Evolutionary conservation across 1,140 invertebrate species (phyloP).

Genomic region (Lepidurus apus): DNA sequence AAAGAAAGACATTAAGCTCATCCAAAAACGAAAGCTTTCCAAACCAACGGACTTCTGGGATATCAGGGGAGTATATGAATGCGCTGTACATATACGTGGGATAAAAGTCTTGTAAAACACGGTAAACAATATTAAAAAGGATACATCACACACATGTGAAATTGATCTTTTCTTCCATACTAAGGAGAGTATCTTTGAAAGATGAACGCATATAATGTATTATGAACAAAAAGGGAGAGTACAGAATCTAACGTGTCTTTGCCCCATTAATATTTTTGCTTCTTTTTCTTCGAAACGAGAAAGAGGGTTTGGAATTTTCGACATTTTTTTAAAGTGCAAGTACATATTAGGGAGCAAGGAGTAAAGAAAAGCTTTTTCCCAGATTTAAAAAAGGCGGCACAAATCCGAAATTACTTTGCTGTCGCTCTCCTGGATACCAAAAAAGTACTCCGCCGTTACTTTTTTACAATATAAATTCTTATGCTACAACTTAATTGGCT

Average conservation of each 20-base stretch:
- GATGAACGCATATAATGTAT: too few species aligned
- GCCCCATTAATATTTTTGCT: not conserved
- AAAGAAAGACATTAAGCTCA: conserved; percentile 20
- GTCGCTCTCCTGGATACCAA: not conserved
- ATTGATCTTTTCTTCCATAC: not conserved
- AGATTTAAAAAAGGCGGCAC: not conserved
- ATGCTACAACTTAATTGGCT: too few species aligned
- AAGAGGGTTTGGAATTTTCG: not conserved
- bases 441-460: not conserved
- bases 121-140: not conserved
- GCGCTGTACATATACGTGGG: not conserved
- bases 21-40: not conserved
- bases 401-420: not conserved
- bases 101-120: not conserved
- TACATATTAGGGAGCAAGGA: not conserved
- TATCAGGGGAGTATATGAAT: not conserved
- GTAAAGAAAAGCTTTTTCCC: not conserved
- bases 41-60: not conserved
- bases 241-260: not conserved
- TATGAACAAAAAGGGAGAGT: not conserved
- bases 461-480: too few species aligned
- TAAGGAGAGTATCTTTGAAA: too few species aligned
- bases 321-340: not conserved
- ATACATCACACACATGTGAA: not conserved
- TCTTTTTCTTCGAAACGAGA: too few species aligned